phyloP scores from a whole-genome alignment of 2,888 invertebrate genomes.

The Spodoptera picta region DNA sequence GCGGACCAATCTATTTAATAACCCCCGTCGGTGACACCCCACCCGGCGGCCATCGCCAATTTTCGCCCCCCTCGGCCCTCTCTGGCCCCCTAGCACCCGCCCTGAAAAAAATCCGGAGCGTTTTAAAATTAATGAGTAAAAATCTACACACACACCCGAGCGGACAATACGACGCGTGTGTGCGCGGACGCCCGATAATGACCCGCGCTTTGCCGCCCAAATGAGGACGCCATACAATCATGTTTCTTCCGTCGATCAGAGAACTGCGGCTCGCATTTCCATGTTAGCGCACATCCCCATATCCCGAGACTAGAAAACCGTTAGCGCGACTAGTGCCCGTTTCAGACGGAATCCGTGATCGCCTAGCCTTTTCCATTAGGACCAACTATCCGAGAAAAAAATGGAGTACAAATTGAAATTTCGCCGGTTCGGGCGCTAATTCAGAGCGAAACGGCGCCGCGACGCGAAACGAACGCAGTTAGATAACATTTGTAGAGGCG shows the following conservation, averaged over 20 bases:
- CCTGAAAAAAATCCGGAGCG: conserved; percentile 89
- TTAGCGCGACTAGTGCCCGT: conserved; percentile 37
- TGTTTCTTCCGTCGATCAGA: conserved; percentile 47
- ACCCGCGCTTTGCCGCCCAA: conserved; percentile 74
- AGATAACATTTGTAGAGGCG: conserved; percentile 88
- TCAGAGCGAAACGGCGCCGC: conserved; percentile 80
- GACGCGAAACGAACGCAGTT: conserved; percentile 86
- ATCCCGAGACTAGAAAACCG: conserved; percentile 38
- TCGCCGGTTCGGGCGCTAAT: conserved; percentile 83
- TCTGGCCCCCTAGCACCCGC: conserved; percentile 85
- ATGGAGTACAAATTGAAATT: conserved; percentile 86
- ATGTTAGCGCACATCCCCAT: conserved; percentile 15
- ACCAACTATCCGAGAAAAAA: conserved; percentile 84
- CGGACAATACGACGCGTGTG: conserved; percentile 79
- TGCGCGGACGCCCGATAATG: conserved; percentile 82
- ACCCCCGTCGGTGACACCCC: conserved; percentile 89
- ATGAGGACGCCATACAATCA: conserved; percentile 60
- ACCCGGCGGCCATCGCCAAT: conserved; percentile 88
- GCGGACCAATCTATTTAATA: conserved; percentile 90
- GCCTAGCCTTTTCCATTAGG: conserved; percentile 78
- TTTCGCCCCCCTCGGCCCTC: conserved; percentile 79
- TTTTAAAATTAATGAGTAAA: conserved; percentile 90
- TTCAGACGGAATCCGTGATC: conserved; percentile 69
- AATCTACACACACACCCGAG: conserved; percentile 87
- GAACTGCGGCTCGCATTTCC: conserved; percentile 21